Conservation (phyloP, 2,113 vertebrate genomes). For the Sinocyclocheilus anophthalmus region DNA sequence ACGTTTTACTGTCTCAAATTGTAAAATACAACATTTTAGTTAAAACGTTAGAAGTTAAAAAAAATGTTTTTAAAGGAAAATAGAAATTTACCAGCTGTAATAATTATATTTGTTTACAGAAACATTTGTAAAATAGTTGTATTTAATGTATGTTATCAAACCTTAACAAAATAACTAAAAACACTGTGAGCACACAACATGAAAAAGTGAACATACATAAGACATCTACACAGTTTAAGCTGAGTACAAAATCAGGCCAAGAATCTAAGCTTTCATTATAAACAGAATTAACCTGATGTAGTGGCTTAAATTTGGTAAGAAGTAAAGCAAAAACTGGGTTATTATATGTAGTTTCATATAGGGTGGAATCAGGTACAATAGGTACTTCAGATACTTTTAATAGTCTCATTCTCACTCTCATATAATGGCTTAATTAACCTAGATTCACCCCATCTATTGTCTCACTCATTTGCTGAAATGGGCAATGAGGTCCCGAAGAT, state of each 20-base stretch:
- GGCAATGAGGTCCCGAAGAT: conserved; percentile 69
- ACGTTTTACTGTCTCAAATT: not conserved
- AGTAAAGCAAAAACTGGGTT: not conserved
- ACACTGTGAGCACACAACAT: not conserved
- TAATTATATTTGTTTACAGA: not conserved
- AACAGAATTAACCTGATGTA: not conserved
- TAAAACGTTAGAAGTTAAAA: not conserved
- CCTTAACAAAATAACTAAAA: not conserved
- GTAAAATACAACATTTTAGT: not conserved
- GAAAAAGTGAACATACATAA: not conserved
- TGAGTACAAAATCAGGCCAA: not conserved
- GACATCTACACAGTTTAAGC: not conserved
- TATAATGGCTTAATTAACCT: not conserved
- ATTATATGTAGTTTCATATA: not conserved
- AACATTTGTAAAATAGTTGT: not conserved
- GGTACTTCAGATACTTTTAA: not conserved
- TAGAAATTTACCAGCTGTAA: not conserved
- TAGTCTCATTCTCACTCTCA: not conserved
- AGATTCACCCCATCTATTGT: conserved; percentile 23
- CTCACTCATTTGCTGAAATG: conserved; percentile 61
- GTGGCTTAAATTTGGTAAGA: not conserved
- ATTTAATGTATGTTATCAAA: not conserved
- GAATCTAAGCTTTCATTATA: not conserved
- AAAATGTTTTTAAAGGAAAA: not conserved
- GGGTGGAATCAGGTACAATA: not conserved